Conservation (phyloP, 2,888 invertebrate genomes). For the Melieria omissa region DNA sequence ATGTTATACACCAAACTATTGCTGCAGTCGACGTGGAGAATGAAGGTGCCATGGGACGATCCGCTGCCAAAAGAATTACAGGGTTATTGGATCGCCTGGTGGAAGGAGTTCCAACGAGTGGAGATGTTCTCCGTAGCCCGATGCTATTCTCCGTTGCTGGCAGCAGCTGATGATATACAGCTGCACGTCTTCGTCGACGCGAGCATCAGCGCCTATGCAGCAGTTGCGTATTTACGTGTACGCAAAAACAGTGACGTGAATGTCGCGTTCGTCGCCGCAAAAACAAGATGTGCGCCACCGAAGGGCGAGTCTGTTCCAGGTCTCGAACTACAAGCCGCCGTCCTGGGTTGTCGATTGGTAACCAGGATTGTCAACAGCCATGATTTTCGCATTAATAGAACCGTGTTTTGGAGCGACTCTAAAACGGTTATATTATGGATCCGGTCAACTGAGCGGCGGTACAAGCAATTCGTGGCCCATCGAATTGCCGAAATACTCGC, state of each 20-base stretch:
- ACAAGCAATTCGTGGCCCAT: slow-evolving; percentile 33
- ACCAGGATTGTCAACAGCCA: slow-evolving; percentile 17
- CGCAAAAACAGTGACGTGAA: slow-evolving; percentile 32
- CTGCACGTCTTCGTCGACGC: slow-evolving; percentile 41
- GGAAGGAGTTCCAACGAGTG: slow-evolving; percentile 30
- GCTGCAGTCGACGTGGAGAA: slow-evolving; percentile 37
- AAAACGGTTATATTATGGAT: slow-evolving; percentile 32
- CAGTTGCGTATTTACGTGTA: slow-evolving; percentile 39
- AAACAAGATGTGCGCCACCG: slow-evolving; percentile 38
- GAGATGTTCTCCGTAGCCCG: slow-evolving; percentile 22
- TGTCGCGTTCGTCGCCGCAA: slow-evolving; percentile 39
- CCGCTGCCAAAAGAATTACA: slow-evolving; percentile 26
- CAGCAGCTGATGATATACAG: slow-evolving; percentile 23
- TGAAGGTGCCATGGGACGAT: slow-evolving; percentile 37
- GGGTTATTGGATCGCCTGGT: slow-evolving; percentile 27
- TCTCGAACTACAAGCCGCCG: slow-evolving; percentile 37
- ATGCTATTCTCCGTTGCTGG: slow-evolving; percentile 28
- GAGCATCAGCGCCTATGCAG: slow-evolving; percentile 38
- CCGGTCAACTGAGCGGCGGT: slow-evolving; percentile 19
- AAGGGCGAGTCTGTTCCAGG: slow-evolving; percentile 36
- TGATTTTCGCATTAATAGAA: slow-evolving; percentile 3
- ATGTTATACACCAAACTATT: too few relatives aligned
- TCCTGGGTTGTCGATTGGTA: slow-evolving; percentile 33
- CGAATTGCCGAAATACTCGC: slow-evolving; percentile 45
- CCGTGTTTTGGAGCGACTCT: slow-evolving; percentile 30